A percentile compares a stretch with the other conserved stretches of the same genome.
Conservation (phyloP, 2,797 vertebrate genomes). For the Xiphorhynchus erythropygius region DNA sequence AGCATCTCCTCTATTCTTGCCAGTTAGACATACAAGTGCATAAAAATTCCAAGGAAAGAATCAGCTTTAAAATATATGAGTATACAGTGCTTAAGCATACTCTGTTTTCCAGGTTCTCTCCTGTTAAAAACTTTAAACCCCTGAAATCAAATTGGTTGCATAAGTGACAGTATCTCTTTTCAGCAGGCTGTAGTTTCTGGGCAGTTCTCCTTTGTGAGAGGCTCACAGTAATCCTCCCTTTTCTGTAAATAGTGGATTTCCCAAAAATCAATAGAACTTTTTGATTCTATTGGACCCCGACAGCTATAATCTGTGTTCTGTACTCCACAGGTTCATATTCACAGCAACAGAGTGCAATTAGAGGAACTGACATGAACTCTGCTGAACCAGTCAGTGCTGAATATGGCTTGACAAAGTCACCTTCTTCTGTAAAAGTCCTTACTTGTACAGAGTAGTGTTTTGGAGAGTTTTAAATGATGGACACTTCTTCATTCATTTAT, state of each 20-base stretch:
- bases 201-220: not conserved
- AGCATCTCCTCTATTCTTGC: not conserved
- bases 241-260: slow-evolving; percentile 27
- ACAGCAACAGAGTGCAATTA: not conserved
- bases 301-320: not conserved
- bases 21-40: not conserved
- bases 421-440: not conserved
- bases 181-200: not conserved
- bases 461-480: not conserved
- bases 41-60: not conserved
- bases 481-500: not conserved
- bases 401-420: not conserved
- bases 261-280: slow-evolving; percentile 5
- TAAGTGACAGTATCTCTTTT: not conserved
- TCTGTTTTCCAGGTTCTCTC: not conserved
- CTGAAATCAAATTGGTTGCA: not conserved
- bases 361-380: not conserved
- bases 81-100: not conserved
- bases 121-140: not conserved
- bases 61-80: not conserved
- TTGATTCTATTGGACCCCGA: not conserved
- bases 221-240: slow-evolving; percentile 11
- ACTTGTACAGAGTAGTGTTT: not conserved
- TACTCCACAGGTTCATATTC: not conserved
- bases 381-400: not conserved